A percentile compares a stretch with the other conserved stretches of the same genome.
These are phyloP conservation scores for Mesembrinibis cayennensis DNA, from an alignment of 2,113 vertebrate species.

Conservation along the genomic window DNA sequence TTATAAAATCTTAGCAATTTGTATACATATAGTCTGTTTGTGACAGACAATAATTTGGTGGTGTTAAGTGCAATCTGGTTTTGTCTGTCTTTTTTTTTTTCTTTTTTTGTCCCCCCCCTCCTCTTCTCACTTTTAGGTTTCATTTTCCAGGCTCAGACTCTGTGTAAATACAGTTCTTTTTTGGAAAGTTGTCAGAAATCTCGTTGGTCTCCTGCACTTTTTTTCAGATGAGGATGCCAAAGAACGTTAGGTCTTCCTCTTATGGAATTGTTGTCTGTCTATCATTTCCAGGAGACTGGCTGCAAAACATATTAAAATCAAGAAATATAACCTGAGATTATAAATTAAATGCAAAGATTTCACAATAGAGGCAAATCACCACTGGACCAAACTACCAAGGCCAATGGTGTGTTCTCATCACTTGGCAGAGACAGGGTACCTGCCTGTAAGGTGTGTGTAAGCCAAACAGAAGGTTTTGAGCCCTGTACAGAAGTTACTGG, in stretches of 20 bases:
- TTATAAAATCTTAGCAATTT: not conserved
- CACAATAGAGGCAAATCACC: not conserved
- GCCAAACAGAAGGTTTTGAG: not conserved
- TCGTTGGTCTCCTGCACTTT: not conserved
- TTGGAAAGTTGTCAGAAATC: not conserved
- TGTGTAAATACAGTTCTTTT: not conserved
- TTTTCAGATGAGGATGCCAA: not conserved
- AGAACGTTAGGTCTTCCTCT: not conserved
- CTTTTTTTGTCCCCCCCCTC: rapidly evolving
- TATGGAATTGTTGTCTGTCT: not conserved
- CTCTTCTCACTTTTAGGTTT: not conserved
- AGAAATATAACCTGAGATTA: not conserved
- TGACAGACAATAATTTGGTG: not conserved
- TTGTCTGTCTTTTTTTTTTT: not conserved
- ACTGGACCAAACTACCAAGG: not conserved
- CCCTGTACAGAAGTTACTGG: not conserved
- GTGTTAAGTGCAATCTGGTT: not conserved
- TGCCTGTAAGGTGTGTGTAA: not conserved
- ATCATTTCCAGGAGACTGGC: not conserved
- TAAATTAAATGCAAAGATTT: not conserved
- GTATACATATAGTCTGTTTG: not conserved
- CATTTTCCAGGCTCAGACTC: not conserved
- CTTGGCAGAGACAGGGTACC: not conserved
- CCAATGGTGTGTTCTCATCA: not conserved
- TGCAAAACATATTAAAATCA: not conserved